Conservation (phyloP, 1,140 invertebrate genomes). For the Drosophila oshimai region DNA sequence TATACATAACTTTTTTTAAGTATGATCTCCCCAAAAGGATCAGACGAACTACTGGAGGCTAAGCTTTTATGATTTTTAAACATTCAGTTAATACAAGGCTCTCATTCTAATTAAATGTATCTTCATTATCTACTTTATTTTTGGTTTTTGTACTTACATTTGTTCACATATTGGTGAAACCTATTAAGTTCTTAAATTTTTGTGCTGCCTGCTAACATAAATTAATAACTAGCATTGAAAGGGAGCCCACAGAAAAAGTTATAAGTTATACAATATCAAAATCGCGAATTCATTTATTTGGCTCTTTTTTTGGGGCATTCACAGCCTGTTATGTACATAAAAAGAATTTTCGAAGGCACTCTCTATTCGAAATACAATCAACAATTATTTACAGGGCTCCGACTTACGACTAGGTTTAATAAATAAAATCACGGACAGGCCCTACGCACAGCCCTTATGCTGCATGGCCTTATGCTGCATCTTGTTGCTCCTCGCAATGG, state of each 20-base stretch:
- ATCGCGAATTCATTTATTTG: constrained; percentile 14
- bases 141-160: too few relatives aligned
- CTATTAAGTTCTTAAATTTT: too few relatives aligned
- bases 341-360: constrained; percentile 23
- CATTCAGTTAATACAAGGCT: too few relatives aligned
- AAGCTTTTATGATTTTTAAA: too few relatives aligned
- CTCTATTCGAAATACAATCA: constrained; percentile 26
- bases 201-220: too few relatives aligned
- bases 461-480: constrained; percentile 57
- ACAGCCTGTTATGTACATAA: constrained; percentile 32
- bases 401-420: constrained; percentile 40
- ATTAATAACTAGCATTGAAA: too few relatives aligned
- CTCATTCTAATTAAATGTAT: too few relatives aligned
- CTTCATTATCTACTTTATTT: too few relatives aligned
- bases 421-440: constrained; percentile 55
- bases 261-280: background rate
- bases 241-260: too few relatives aligned
- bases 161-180: too few relatives aligned
- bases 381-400: constrained; percentile 8
- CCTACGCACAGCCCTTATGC: too few relatives aligned
- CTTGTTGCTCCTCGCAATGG: constrained; percentile 70
- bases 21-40: background rate
- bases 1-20: background rate
- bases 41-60: too few relatives aligned
- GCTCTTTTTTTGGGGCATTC: constrained; percentile 7